A percentile compares a stretch with the other conserved stretches of the same genome.
Evolutionary conservation across 2,888 invertebrate genomes (phyloP).

Genomic region (Drosophila meridiana): DNA sequence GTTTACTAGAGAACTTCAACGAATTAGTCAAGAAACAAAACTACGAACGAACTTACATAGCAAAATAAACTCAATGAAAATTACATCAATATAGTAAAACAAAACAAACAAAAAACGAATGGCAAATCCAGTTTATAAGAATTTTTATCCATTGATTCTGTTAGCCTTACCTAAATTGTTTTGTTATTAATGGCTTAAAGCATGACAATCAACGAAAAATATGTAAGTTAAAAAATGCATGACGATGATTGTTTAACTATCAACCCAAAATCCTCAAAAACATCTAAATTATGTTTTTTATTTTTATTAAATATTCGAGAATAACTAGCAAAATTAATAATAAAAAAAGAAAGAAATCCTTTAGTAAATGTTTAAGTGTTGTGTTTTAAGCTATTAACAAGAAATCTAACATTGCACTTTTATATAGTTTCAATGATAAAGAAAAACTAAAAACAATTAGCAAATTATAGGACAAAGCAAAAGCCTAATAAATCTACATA

Average conservation of each 20-base stretch:
- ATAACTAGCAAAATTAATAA: constrained; percentile 32
- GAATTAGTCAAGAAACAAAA: constrained; percentile 67
- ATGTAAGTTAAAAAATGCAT: constrained; percentile 30
- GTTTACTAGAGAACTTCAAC: constrained; percentile 70
- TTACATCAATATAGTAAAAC: constrained; percentile 13
- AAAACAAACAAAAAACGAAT: not conserved
- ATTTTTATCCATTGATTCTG: constrained; percentile 24
- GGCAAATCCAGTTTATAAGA: constrained; percentile 25
- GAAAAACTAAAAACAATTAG: constrained; percentile 45
- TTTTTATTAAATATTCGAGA: constrained; percentile 5
- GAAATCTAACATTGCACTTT: constrained; percentile 49
- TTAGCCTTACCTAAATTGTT: constrained; percentile 14
- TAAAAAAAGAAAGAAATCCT: constrained; percentile 17
- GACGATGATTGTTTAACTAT: constrained; percentile 49
- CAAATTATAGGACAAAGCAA: constrained; percentile 58
- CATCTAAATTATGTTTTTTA: constrained; percentile 2
- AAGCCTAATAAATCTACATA: constrained; percentile 47
- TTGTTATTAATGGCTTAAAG: constrained; percentile 67
- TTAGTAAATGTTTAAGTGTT: constrained; percentile 54
- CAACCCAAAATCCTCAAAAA: constrained; percentile 5
- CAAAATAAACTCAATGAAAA: constrained; percentile 14
- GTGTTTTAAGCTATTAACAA: constrained; percentile 61
- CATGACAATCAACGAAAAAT: constrained; percentile 74
- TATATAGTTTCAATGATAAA: constrained; percentile 55
- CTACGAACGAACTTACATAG: constrained; percentile 65